These are phyloP conservation scores for Capromys pilorides DNA, from an alignment of 2,797 vertebrate species.

Conservation along the genomic window DNA sequence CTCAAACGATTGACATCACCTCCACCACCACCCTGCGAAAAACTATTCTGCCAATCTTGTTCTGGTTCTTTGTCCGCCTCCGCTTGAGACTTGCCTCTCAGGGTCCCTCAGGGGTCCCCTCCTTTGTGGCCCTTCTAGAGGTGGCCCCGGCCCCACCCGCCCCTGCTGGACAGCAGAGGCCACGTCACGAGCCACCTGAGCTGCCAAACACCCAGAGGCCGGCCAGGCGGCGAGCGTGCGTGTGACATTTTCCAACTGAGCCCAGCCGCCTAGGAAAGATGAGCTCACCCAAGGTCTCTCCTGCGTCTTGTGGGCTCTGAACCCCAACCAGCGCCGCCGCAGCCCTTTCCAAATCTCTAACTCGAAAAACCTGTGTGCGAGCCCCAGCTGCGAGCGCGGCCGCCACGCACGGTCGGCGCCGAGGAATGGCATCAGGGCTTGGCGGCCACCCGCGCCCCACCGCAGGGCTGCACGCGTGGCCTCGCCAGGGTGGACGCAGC, in stretches of 20 bases:
- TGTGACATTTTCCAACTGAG: slow-evolving; percentile 68
- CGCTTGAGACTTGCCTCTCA: not conserved
- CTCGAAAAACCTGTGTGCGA: slow-evolving; percentile 67
- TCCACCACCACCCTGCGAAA: too few relatives aligned
- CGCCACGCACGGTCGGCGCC: slow-evolving; percentile 47
- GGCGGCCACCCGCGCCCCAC: not conserved
- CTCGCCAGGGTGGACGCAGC: not conserved
- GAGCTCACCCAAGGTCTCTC: slow-evolving; percentile 69
- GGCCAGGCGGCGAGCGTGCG: slow-evolving; percentile 29
- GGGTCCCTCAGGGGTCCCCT: not conserved
- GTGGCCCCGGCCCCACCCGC: not conserved
- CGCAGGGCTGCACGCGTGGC: not conserved
- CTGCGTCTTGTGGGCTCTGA: slow-evolving; percentile 12
- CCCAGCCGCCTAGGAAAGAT: slow-evolving; percentile 44
- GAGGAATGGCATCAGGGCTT: slow-evolving; percentile 52
- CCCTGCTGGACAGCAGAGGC: not conserved
- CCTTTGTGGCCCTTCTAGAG: not conserved
- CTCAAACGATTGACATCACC: slow-evolving; percentile 3
- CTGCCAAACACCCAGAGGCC: slow-evolving; percentile 51
- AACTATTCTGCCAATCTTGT: not conserved
- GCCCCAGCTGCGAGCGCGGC: slow-evolving; percentile 29
- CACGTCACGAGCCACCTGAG: slow-evolving; percentile 57
- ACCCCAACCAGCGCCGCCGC: not conserved
- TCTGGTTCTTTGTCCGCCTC: not conserved
- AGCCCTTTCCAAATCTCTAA: slow-evolving; percentile 66